Evolutionary conservation across 2,888 invertebrate species (phyloP).

Genomic region (Dryococelus australis): DNA sequence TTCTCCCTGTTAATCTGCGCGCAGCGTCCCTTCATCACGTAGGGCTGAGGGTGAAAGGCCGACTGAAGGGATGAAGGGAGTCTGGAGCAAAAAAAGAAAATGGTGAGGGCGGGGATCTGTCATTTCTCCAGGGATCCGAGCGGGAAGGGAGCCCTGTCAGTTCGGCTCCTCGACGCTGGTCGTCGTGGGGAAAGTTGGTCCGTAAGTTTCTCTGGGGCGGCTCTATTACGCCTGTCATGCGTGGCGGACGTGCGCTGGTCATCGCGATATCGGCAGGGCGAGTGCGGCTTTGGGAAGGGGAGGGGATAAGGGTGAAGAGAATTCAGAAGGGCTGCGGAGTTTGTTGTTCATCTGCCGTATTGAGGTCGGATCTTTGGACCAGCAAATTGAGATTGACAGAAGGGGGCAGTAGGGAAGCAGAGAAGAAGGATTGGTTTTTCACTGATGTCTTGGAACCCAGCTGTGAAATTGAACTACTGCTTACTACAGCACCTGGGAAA

Average conservation of each 20-base stretch:
- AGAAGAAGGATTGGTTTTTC: no score
- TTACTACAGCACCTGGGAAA: no score
- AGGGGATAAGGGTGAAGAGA: neutral
- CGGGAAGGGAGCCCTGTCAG: neutral
- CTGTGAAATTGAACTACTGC: no score
- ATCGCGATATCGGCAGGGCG: neutral
- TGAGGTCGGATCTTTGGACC: neutral
- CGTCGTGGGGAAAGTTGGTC: neutral
- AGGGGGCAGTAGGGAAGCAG: no score
- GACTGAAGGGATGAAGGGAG: conserved; percentile 7
- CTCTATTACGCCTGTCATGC: neutral
- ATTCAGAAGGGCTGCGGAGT: neutral
- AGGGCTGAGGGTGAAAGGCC: neutral
- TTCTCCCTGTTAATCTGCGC: conserved; percentile 16
- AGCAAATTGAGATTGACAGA: neutral
- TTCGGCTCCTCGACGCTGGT: neutral
- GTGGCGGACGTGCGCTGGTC: neutral
- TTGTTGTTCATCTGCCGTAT: neutral
- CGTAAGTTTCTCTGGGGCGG: neutral
- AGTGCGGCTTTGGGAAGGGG: neutral
- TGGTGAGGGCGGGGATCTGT: neutral
- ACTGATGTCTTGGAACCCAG: no score
- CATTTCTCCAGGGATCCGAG: neutral
- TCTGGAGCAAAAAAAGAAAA: neutral
- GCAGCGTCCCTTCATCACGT: neutral